Evolutionary conservation across 37 sponge, comb jelly and placozoan species (phyloP), one percentile per base, ranked within the genome.

Genomic region (Amphimedon queenslandica): DNA sequence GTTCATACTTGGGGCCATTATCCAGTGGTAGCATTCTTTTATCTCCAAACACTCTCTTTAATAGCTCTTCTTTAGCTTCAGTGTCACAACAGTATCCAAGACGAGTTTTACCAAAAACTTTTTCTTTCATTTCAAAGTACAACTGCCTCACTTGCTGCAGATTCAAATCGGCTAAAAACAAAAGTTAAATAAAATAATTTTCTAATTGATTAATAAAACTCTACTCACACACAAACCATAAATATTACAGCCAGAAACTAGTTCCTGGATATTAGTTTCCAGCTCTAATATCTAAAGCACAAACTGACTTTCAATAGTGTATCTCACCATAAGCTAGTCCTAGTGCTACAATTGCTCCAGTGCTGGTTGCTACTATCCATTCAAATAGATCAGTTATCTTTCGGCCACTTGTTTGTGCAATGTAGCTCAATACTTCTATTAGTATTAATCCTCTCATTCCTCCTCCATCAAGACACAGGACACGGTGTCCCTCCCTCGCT

Each of bases 61-160:
- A 25, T 27, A 84, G 55, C 42, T 43, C 71, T 56, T 84, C 85
- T 4, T 77, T 57, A 5, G 60, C 78, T 25, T 30, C 67, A 0
- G 85, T 84, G 61, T 84, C 76, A 69, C 71, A 73, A 35, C 61
- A 27, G 30, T 40, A 28, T 29, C 66, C 73, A 18, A 72, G 23
- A 11, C 66, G 43, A 18, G 36, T 43, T 37, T 63, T 65, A n/a
- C 73, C 78, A 77, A 84, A 84, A 28, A 84, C 74, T 63, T 84
- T 66, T 58, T 84, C 85, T 40, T 84, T 84, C 67, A 84, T 35
- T 40, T 38, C 53, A 42, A 84, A 84, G 58, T 78, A 78, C 21
- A 84, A 67, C 43, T 77, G 72, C 0, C 85, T 31, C n/a, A n/a
- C n/a, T n/a, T n/a, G n/a, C n/a, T n/a, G n/a, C n/a, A n/a, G n/a